Evolutionary conservation across 2,888 invertebrate genomes (phyloP).

Genomic region (Temnothorax unifasciatus): DNA sequence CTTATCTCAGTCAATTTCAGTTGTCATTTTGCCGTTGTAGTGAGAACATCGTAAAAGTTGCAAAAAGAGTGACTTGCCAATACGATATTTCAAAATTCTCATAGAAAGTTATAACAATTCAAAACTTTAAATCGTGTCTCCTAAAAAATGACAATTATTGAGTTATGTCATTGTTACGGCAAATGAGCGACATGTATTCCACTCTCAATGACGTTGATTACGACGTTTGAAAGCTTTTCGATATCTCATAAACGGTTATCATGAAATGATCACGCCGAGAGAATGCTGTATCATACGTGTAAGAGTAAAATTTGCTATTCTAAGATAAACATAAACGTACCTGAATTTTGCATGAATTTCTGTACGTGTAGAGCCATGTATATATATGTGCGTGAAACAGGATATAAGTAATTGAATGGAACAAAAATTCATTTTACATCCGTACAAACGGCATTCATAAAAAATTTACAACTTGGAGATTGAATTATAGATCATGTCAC

Average conservation of each 20-base stretch:
- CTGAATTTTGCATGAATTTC: background rate
- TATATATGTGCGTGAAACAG: background rate
- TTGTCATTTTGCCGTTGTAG: no score
- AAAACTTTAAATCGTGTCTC: no score
- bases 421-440: background rate
- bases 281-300: background rate
- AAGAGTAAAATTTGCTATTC: background rate
- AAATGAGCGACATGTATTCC: no score
- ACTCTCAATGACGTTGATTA: background rate
- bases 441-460: background rate
- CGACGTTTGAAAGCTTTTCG: slow-evolving; percentile 1
- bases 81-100: no score
- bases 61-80: no score
- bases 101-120: no score
- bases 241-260: slow-evolving; percentile 13
- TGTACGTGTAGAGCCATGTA: background rate
- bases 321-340: background rate
- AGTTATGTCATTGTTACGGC: no score
- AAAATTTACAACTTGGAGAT: background rate
- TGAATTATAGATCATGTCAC: background rate
- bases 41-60: no score
- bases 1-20: no score
- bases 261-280: background rate
- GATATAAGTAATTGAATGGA: background rate
- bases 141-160: no score